phyloP scores from a whole-genome alignment of 2,113 vertebrate species.

The Ophthalmolycus amberensis region DNA sequence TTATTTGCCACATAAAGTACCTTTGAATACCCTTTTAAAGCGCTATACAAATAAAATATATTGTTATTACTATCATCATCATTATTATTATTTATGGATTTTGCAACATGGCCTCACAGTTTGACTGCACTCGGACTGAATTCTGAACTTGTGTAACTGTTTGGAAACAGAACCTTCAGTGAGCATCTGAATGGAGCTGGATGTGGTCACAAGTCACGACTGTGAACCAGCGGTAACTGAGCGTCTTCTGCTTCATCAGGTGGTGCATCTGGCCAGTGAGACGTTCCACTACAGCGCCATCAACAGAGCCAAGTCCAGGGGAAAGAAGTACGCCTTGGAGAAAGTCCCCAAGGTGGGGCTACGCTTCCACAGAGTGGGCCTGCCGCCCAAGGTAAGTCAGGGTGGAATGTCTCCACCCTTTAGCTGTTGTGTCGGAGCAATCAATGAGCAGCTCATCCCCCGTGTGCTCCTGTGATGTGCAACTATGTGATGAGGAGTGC shows the following conservation, averaged over 20 bases:
- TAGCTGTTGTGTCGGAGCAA: not conserved
- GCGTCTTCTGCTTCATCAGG: constrained; percentile 76
- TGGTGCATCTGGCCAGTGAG: constrained; percentile 94
- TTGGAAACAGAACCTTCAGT: not conserved
- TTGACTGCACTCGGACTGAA: not conserved
- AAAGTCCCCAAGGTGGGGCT: constrained; percentile 97
- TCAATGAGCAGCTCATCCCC: not conserved
- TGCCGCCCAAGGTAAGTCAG: constrained; percentile 93
- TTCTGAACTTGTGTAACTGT: not conserved
- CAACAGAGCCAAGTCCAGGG: constrained; percentile 95
- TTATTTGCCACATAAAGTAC: not conserved
- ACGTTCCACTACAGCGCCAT: constrained; percentile 97
- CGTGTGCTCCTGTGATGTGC: not conserved
- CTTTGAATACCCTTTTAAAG: too few relatives aligned
- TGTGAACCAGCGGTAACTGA: not conserved
- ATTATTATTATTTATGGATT: too few relatives aligned
- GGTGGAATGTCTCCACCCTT: not conserved
- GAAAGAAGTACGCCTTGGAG: constrained; percentile 97
- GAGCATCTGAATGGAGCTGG: not conserved
- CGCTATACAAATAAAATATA: not conserved
- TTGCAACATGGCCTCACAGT: not conserved
- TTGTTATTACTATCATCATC: too few relatives aligned
- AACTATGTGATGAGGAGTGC: not conserved
- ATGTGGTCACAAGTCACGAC: not conserved
- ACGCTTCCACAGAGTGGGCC: constrained; percentile 95